Conservation (phyloP, 2,113 vertebrate species). For the Hypanus sabinus region DNA sequence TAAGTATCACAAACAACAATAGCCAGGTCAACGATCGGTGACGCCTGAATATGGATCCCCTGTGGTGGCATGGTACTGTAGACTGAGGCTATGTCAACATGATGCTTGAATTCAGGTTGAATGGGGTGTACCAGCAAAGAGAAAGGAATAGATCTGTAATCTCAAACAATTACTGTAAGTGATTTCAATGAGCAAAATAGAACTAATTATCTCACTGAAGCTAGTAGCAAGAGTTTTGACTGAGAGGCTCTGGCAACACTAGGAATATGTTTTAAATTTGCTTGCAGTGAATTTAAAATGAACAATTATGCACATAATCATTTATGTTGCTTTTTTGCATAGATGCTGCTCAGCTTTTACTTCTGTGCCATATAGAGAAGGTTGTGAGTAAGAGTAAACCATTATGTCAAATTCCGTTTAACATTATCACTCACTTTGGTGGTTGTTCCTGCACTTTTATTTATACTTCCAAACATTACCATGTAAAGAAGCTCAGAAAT, state of each 20-base stretch:
- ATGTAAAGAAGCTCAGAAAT: background rate
- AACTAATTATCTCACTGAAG: constrained; percentile 81
- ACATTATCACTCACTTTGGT: background rate
- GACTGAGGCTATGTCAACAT: constrained; percentile 59
- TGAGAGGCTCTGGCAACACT: background rate
- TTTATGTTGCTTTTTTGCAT: constrained; percentile 4
- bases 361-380: background rate
- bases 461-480: background rate
- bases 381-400: background rate
- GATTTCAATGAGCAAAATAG: constrained; percentile 66
- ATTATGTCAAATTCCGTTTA: background rate
- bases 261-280: background rate
- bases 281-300: background rate
- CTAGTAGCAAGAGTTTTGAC: constrained; percentile 49
- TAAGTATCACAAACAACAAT: constrained; percentile 94
- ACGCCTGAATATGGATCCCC: constrained; percentile 74
- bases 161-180: constrained; percentile 83
- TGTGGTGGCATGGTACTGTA: constrained; percentile 44
- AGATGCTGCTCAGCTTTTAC: background rate
- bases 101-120: constrained; percentile 66
- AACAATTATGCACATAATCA: background rate
- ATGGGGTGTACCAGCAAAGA: constrained; percentile 50
- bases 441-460: background rate
- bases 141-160: constrained; percentile 57
- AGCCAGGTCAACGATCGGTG: constrained; percentile 84